Evolutionary conservation across 2,797 vertebrate species (phyloP).

Genomic region (Alca torda): DNA sequence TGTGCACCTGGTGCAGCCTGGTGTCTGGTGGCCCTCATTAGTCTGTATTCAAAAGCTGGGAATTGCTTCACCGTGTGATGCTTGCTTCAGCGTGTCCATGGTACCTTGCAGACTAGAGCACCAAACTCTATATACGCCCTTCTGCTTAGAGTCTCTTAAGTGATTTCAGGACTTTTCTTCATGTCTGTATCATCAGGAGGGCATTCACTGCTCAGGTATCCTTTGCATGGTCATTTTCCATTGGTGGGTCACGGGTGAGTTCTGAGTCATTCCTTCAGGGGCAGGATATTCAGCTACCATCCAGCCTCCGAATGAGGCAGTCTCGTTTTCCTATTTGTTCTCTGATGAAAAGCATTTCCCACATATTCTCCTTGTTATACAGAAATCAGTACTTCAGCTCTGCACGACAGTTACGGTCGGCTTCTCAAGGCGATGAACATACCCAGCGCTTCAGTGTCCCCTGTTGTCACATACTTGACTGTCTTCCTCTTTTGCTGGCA

Average conservation of each 20-base stretch:
- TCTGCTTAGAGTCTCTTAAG: neutral
- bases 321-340: neutral
- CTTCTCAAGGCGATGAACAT: accelerated
- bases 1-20: accelerated
- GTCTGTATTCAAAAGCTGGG: neutral
- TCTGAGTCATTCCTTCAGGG: neutral
- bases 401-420: neutral
- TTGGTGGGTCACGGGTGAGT: neutral
- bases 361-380: neutral
- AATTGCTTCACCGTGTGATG: neutral
- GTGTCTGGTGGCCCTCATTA: neutral
- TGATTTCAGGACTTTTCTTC: neutral
- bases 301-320: neutral
- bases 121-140: neutral
- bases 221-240: neutral
- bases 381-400: neutral
- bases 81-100: neutral
- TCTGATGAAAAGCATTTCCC: neutral
- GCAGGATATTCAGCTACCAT: neutral
- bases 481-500: neutral
- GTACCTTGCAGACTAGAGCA: neutral
- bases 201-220: neutral
- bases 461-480: neutral
- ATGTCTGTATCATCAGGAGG: neutral
- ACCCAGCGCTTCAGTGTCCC: neutral